phyloP scores from a whole-genome alignment of 2,888 invertebrate genomes.

The Scaptomyza polygonia region DNA sequence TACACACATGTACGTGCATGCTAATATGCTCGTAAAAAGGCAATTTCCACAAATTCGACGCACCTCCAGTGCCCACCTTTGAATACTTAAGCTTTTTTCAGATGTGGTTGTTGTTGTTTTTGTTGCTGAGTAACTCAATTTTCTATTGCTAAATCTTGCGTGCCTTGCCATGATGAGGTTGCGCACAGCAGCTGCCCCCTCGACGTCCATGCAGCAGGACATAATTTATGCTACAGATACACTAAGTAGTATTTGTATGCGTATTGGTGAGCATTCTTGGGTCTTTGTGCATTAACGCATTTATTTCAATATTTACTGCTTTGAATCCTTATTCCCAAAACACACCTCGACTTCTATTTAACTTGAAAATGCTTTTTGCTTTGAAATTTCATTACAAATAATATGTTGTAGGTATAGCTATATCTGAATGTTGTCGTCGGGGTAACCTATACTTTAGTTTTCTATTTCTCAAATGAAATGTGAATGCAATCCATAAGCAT shows the following conservation, averaged over 20 bases:
- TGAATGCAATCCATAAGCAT: too few relatives aligned
- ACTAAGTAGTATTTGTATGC: slow-evolving; percentile 1
- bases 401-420: too few relatives aligned
- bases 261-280: slow-evolving; percentile 21
- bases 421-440: too few relatives aligned
- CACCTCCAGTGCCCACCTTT: slow-evolving; percentile 56
- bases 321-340: slow-evolving; percentile 41
- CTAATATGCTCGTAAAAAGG: slow-evolving; percentile 81
- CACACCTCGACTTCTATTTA: slow-evolving; percentile 4
- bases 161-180: slow-evolving; percentile 45
- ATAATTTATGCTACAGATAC: slow-evolving; percentile 59
- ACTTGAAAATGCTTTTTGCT: too few relatives aligned
- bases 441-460: too few relatives aligned
- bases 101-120: slow-evolving; percentile 47
- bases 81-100: slow-evolving; percentile 48
- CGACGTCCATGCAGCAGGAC: slow-evolving; percentile 44
- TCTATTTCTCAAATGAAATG: too few relatives aligned
- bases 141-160: slow-evolving; percentile 75
- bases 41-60: slow-evolving; percentile 74
- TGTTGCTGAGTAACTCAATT: slow-evolving; percentile 73
- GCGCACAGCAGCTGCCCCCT: slow-evolving; percentile 51
- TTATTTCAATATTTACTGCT: slow-evolving; percentile 68
- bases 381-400: too few relatives aligned
- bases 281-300: slow-evolving; percentile 71
- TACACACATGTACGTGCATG: slow-evolving; percentile 43